These are phyloP conservation scores for Achlya flavicornis DNA, from an alignment of 2,888 invertebrate species.

Conservation along the genomic window DNA sequence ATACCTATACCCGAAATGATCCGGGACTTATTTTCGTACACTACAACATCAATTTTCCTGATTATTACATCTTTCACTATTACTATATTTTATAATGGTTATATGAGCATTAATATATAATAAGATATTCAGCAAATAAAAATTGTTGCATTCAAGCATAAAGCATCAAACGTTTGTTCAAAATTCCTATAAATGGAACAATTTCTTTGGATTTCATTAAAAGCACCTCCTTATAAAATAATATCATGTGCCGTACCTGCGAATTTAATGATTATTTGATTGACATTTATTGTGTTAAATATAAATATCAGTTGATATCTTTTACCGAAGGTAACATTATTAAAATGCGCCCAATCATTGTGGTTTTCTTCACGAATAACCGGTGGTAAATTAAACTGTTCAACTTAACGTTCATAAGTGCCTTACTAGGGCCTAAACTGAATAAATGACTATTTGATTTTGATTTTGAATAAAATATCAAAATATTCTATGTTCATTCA, in stretches of 20 bases:
- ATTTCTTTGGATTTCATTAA: conserved; percentile 59
- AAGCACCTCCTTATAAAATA: conserved; percentile 20
- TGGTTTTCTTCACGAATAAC: too few species aligned
- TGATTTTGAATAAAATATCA: too few species aligned
- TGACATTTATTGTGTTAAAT: conserved; percentile 14
- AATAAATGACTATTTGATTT: too few species aligned
- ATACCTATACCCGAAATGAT: conserved; percentile 64
- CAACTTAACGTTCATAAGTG: too few species aligned
- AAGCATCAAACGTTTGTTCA: conserved; percentile 71
- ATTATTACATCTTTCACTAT: conserved; percentile 59
- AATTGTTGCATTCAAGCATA: conserved; percentile 51
- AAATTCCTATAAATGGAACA: conserved; percentile 59
- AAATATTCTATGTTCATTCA: neutral
- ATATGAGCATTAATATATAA: conserved; percentile 47
- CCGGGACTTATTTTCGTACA: conserved; percentile 57
- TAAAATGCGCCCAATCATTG: too few species aligned
- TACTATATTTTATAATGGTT: conserved; percentile 55
- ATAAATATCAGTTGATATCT: conserved; percentile 16
- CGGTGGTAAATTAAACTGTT: too few species aligned
- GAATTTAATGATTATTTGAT: neutral
- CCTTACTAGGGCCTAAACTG: too few species aligned
- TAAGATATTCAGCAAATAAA: conserved; percentile 36
- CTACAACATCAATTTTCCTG: conserved; percentile 68
- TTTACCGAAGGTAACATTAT: conserved; percentile 1
- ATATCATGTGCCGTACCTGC: neutral